Conservation (phyloP, 2,797 vertebrate genomes). For the Diglossa cyanea region DNA sequence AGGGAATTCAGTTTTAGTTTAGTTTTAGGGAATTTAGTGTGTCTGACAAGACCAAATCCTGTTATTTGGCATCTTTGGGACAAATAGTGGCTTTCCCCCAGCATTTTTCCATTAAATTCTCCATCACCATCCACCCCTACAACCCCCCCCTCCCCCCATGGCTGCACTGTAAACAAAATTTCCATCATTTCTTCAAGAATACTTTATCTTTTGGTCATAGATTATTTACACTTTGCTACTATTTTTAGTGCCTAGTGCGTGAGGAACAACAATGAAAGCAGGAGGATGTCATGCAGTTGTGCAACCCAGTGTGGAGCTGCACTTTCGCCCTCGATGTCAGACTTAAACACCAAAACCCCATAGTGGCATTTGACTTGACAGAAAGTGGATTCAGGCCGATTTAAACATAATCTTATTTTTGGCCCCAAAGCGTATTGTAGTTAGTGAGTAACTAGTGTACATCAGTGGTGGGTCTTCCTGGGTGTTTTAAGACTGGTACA, state of each 20-base stretch:
- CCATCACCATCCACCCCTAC: rapidly evolving
- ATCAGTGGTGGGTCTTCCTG: not conserved
- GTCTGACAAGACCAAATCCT: not conserved
- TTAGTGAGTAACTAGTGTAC: not conserved
- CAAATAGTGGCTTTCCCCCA: not conserved
- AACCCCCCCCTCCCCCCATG: rapidly evolving
- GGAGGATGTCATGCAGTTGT: not conserved
- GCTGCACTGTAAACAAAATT: not conserved
- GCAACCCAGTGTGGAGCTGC: not conserved
- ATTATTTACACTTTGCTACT: not conserved
- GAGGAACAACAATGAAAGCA: not conserved
- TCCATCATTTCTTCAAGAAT: not conserved
- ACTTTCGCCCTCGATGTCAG: not conserved
- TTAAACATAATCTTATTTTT: constrained; percentile 11
- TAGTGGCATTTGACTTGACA: not conserved
- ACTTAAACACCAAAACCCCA: not conserved
- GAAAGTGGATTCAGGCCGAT: not conserved
- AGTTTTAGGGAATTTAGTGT: too few species aligned
- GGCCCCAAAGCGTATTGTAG: not conserved
- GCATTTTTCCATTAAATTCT: not conserved
- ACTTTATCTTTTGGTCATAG: not conserved
- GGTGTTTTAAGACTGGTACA: not conserved
- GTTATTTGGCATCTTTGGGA: not conserved
- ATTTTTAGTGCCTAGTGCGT: not conserved
- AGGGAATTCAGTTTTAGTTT: not conserved